phyloP scores from a whole-genome alignment of 1,140 invertebrate species.

The Leptopilina clavipes region DNA sequence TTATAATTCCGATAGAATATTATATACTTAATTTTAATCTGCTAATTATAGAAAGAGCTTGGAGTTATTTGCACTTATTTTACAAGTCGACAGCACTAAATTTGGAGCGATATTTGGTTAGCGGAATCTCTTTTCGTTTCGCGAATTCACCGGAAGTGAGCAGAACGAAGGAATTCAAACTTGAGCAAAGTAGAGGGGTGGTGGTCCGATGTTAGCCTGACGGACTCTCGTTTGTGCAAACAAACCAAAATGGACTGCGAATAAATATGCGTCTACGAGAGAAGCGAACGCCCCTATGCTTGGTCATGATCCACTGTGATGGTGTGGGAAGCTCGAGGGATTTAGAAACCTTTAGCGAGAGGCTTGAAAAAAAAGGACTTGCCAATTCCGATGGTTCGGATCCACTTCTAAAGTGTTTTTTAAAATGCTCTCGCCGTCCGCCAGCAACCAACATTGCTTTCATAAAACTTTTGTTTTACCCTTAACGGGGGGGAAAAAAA shows the following conservation, averaged over 20 bases:
- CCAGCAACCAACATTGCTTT: slow-evolving; percentile 18
- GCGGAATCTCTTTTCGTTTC: slow-evolving; percentile 33
- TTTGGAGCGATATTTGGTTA: slow-evolving; percentile 26
- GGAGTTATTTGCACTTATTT: slow-evolving; percentile 33
- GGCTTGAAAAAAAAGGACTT: slow-evolving; percentile 69
- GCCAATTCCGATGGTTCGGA: slow-evolving; percentile 66
- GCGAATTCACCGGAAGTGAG: slow-evolving; percentile 54
- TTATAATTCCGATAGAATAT: too few relatives aligned
- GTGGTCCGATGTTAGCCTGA: slow-evolving; percentile 66
- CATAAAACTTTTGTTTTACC: slow-evolving; percentile 11
- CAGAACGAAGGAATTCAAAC: slow-evolving; percentile 66
- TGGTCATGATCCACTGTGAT: slow-evolving; percentile 72
- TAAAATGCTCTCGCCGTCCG: slow-evolving; percentile 29
- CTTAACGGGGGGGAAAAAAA: background rate
- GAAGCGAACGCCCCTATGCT: slow-evolving; percentile 73
- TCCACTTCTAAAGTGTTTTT: slow-evolving; percentile 48
- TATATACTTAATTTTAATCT: slow-evolving; percentile 22
- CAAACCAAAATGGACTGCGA: slow-evolving; percentile 75
- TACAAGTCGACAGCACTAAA: slow-evolving; percentile 34
- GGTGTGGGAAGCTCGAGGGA: slow-evolving; percentile 66
- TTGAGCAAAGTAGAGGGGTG: slow-evolving; percentile 54
- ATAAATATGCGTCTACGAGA: slow-evolving; percentile 73
- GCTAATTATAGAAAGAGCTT: slow-evolving; percentile 30
- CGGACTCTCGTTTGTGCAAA: slow-evolving; percentile 71
- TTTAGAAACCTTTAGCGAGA: slow-evolving; percentile 71